These are phyloP conservation scores for Melospiza georgiana DNA, from an alignment of 2,113 vertebrate genomes.

Conservation along the genomic window DNA sequence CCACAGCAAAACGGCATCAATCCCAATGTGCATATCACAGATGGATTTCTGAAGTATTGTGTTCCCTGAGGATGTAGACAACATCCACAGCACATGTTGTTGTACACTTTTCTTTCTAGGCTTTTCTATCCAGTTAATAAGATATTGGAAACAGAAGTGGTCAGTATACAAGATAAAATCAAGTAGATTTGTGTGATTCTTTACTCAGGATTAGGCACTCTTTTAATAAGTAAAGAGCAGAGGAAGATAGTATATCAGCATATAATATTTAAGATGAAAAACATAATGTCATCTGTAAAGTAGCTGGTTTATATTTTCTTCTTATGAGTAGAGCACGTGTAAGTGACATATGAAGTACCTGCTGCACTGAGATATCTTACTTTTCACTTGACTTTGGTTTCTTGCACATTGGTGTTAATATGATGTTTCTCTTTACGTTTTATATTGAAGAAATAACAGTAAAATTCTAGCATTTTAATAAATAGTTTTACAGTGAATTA, in stretches of 20 bases:
- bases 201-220: neutral
- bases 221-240: neutral
- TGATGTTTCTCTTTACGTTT: neutral
- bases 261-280: neutral
- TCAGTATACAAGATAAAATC: neutral
- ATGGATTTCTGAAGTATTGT: neutral
- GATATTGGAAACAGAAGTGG: neutral
- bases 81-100: neutral
- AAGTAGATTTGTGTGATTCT: neutral
- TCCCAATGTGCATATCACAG: neutral
- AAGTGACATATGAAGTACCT: neutral
- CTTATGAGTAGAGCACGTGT: neutral
- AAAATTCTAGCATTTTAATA: neutral
- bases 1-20: neutral
- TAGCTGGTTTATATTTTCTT: neutral
- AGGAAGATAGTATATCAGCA: neutral
- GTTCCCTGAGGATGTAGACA: neutral
- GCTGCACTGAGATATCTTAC: neutral
- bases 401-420: neutral
- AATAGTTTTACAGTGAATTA: neutral
- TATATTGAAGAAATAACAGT: neutral
- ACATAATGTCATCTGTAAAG: neutral
- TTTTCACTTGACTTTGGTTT: neutral
- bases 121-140: neutral
- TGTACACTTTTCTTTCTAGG: neutral